Evolutionary conservation across 2,888 invertebrate species (phyloP), one percentile per base, ranked within the genome.

Genomic region (Eristalis intricaria): DNA sequence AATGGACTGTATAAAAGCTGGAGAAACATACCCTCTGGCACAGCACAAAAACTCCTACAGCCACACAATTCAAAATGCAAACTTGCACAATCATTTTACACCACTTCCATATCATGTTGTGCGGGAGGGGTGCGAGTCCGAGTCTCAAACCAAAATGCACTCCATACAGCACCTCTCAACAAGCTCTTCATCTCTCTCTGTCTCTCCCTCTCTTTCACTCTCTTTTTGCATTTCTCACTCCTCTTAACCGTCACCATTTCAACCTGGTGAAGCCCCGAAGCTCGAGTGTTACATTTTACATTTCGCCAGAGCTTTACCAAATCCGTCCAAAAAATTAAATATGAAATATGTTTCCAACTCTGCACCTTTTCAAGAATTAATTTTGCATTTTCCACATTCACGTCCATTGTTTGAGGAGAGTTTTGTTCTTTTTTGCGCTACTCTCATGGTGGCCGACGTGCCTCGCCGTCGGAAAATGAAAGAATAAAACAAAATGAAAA

Each of bases 301-400:
- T 87, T 84, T 87, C 65, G 73, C 79, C 79, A 43, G 86, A 83
- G 75, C 78, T 71, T 79, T 66, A 83, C 86, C 87, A 87, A 87
- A 84, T 87, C 87, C 87, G 87, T 87, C 87, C 87, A 73, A 80
- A 83, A 87, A 87, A 87, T 87, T 87, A 87, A 87, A 87, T 87
- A 87, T 87, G 87, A 87, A 87, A 87, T 87, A 87, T 84, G 87
- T 87, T 87, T 87, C 79, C 87, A 63, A 84, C 79, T 84, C 87
- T 80, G 87, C 84, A 84, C 87, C 87, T 87, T 87, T 87, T 84
- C 73, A 75, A 80, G 79, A 84, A 84, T 87, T 80, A 50, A 87
- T 84, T 79, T 84, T 79, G 23, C 79, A 83, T 87, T 75, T 75
- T 50, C 77, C 74, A 66, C 60, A 83, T 83, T 58, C 43, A 58